phyloP scores from a whole-genome alignment of 2,797 vertebrate genomes.

The Tinamus major region DNA sequence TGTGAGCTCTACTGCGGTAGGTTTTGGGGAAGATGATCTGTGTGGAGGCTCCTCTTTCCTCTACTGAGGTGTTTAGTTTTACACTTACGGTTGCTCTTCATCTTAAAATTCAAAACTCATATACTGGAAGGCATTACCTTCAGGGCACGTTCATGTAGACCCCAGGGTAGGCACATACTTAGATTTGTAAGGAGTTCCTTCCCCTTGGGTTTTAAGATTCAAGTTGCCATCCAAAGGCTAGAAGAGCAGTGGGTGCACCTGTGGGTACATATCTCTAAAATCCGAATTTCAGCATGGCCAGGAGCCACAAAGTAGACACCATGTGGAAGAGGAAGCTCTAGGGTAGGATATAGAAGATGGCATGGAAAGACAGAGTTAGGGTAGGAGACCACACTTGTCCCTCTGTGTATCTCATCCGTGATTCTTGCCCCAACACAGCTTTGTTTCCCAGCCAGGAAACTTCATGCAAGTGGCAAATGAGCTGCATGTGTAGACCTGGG shows the following conservation, averaged over 20 bases:
- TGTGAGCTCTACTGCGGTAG: background rate
- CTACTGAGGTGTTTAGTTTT: rapidly evolving
- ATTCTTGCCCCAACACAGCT: background rate
- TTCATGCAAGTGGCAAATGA: background rate
- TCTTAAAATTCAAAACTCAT: background rate
- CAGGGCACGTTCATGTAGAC: rapidly evolving
- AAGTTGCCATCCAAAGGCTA: background rate
- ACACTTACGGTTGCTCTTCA: background rate
- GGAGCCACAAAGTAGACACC: background rate
- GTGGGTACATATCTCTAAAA: background rate
- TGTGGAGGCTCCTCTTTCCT: background rate
- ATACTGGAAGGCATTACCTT: background rate
- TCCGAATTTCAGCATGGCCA: background rate
- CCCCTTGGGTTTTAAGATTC: background rate
- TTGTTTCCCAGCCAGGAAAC: background rate
- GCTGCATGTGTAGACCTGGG: background rate
- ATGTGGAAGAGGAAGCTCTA: background rate
- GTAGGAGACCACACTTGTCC: background rate
- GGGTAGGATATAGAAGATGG: background rate
- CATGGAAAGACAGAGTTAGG: background rate
- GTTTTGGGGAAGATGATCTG: background rate
- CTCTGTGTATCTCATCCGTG: background rate
- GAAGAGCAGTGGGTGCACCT: rapidly evolving
- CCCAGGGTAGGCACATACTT: background rate
- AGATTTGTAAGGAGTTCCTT: background rate